Evolutionary conservation across 2,888 invertebrate species (phyloP), one percentile per base, ranked within the genome.

Genomic region (Epirrhoe tristata): DNA sequence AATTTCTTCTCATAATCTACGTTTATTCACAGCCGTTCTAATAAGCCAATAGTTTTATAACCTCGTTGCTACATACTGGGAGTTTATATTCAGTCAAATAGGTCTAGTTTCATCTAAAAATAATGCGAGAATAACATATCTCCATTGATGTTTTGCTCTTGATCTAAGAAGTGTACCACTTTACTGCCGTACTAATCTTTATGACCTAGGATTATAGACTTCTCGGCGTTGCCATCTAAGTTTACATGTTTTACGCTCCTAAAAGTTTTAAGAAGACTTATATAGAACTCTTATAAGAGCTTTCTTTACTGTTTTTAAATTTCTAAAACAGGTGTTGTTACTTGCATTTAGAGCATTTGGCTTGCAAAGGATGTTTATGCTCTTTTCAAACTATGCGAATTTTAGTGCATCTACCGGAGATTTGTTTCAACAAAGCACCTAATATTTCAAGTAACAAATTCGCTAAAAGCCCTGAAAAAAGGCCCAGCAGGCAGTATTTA

Each of bases 401-500:
- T 43, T 48, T 6, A 48, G 48, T 48, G 48, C 14, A 14, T 48
- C 14, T 16, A 10, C 16, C 48, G 14, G 6, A 14, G 48, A 16
- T 48, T 64, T 61, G 58, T 48, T 63, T 61, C 58, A n/a, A 16
- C 24, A 34, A 60, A 56, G 46, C 68, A 57, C 39, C 39, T 43
- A 43, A 43, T 43, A 43, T 57, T 67, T 46, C 32, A 53, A 60
- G 54, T 58, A 60, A 64, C 61, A 51, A 64, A 68, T 64, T 65
- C 58, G 61, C 61, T 68, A 68, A 62, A 64, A 57, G 58, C 64
- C 53, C 58, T 61, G 50, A 51, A 68, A 63, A 67, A 66, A 68
- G 58, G 54, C 57, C 58, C 67, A 58, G 58, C 61, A 61, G 17
- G 36, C 54, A 56, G 56, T 70, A 77, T 81, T 80, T 79, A 78